Conservation (phyloP, 2,888 invertebrate genomes). For the Tribolium freemani region DNA sequence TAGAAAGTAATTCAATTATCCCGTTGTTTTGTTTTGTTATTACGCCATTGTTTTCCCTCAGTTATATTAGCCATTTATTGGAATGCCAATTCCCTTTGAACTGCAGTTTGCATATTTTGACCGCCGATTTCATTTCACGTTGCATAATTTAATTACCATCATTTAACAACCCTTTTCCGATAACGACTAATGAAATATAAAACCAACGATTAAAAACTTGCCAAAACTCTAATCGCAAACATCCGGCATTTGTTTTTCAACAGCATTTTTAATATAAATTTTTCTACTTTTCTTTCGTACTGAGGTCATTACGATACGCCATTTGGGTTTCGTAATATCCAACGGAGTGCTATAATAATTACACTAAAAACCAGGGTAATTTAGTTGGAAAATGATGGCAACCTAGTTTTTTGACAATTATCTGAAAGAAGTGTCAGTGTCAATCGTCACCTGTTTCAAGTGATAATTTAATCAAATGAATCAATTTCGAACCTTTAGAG, state of each 20-base stretch:
- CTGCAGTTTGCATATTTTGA: constrained; percentile 34
- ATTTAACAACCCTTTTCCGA: constrained; percentile 15
- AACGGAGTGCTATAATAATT: too few relatives aligned
- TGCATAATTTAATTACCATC: constrained; percentile 25
- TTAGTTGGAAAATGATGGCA: too few relatives aligned
- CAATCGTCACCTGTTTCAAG: too few relatives aligned
- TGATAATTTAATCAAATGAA: too few relatives aligned
- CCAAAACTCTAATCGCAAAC: not conserved
- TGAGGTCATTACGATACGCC: too few relatives aligned
- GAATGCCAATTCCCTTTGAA: constrained; percentile 32
- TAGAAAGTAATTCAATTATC: constrained; percentile 35
- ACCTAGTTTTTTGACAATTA: too few relatives aligned
- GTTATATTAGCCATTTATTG: constrained; percentile 34
- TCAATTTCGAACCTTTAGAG: too few relatives aligned
- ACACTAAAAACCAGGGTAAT: too few relatives aligned
- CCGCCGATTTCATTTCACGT: constrained; percentile 21
- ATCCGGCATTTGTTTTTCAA: not conserved
- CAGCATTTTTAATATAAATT: not conserved
- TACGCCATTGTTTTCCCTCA: constrained; percentile 34
- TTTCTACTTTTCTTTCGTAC: too few relatives aligned
- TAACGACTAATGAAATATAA: constrained; percentile 7
- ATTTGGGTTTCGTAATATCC: too few relatives aligned
- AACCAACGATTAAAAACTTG: constrained; percentile 5
- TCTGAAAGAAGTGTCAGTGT: too few relatives aligned
- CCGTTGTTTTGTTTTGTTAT: constrained; percentile 29